phyloP scores from a whole-genome alignment of 2,888 invertebrate genomes.

The Bembecia ichneumoniformis region DNA sequence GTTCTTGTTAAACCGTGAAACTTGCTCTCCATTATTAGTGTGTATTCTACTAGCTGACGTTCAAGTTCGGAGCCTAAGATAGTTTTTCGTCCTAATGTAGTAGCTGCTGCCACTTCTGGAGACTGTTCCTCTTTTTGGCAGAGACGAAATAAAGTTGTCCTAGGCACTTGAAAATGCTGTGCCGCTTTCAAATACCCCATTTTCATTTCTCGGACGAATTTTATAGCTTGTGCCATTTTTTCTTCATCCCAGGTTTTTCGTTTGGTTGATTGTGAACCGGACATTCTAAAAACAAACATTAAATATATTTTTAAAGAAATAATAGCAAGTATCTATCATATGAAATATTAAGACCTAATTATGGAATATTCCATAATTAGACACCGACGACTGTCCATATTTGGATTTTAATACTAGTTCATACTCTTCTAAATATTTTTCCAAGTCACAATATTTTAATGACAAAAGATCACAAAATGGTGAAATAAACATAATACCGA shows the following conservation, averaged over 20 bases:
- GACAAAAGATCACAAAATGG: slow-evolving; percentile 5
- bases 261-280: neutral
- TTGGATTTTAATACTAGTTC: slow-evolving; percentile 1
- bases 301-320: neutral
- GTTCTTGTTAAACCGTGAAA: slow-evolving; percentile 7
- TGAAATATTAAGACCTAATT: slow-evolving; percentile 2
- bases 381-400: slow-evolving; percentile 3
- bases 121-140: too few relatives aligned
- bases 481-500: slow-evolving; percentile 2
- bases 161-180: neutral
- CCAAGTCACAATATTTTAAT: slow-evolving; percentile 4
- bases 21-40: slow-evolving; percentile 11
- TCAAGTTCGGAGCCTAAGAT: slow-evolving; percentile 9
- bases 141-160: too few relatives aligned
- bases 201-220: neutral
- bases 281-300: neutral
- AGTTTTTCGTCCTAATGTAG: slow-evolving; percentile 7
- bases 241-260: slow-evolving; percentile 7
- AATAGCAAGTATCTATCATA: neutral
- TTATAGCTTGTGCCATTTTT: slow-evolving; percentile 4
- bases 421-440: slow-evolving; percentile 1
- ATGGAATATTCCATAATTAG: slow-evolving; percentile 3
- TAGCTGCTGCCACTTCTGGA: slow-evolving; percentile 9
- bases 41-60: too few relatives aligned
- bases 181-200: too few relatives aligned